Percentiles rank a stretch among this genome's conserved stretches.
Evolutionary conservation across 1,140 invertebrate species (phyloP).

Genomic region (Pomacea maculata): DNA sequence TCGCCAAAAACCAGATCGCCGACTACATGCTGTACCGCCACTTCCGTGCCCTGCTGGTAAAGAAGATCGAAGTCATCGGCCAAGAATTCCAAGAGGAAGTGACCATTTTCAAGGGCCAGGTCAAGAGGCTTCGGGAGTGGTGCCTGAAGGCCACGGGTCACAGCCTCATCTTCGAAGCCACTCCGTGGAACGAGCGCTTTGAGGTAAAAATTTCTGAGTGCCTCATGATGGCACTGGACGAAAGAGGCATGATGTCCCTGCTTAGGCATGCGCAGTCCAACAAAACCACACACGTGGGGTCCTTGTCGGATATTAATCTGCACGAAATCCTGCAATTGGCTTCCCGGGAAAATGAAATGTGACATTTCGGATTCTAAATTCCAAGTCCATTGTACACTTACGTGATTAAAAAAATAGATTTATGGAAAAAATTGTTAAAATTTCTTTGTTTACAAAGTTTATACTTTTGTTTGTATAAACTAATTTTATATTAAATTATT

Average conservation of each 20-base stretch:
- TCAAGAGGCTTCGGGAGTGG: slow-evolving; percentile 20
- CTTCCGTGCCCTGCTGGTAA: slow-evolving; percentile 23
- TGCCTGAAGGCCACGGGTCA: slow-evolving; percentile 11
- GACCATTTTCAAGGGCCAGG: slow-evolving; percentile 22
- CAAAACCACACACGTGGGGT: too few species aligned
- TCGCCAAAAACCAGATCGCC: slow-evolving; percentile 19
- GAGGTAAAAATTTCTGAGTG: background rate
- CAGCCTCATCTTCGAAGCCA: background rate
- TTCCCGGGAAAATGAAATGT: too few species aligned
- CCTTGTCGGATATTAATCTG: too few species aligned
- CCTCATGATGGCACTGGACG: background rate
- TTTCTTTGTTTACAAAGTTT: too few species aligned
- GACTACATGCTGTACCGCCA: slow-evolving; percentile 35
- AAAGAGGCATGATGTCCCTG: background rate
- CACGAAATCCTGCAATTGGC: too few species aligned
- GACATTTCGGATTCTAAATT: too few species aligned
- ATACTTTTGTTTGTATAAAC: too few species aligned
- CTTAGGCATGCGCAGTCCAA: background rate
- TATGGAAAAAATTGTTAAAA: too few species aligned
- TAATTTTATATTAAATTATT: too few species aligned
- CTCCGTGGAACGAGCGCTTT: slow-evolving; percentile 9
- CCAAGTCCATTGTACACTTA: too few species aligned
- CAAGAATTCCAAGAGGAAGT: slow-evolving; percentile 29
- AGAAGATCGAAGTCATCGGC: slow-evolving; percentile 16
- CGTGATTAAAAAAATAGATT: too few species aligned